Base-by-base conservation (phyloP, 2,797 vertebrate genomes). In the Eulemur mongoz region DNA sequence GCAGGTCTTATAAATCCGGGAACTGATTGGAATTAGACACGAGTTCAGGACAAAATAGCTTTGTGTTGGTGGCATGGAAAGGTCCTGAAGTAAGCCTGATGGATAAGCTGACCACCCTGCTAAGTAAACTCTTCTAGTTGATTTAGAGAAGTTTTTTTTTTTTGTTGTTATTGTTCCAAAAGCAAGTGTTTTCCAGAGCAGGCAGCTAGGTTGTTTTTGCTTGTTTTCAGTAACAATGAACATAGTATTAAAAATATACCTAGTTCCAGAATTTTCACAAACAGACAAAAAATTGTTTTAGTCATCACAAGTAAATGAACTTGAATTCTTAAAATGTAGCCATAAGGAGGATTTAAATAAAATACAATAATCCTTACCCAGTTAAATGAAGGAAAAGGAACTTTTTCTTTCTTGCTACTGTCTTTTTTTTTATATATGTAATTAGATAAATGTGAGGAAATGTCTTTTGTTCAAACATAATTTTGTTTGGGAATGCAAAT, bases 401-500 rank as follows among this genome's bases (percentile, higher is more conserved):
- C 2, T 75, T 45, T 87, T 15, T 94, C 18, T 70, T 92, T 22
- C 38, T 85, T 76, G 38, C 15, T 85, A 20, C 20, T 95, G 7
- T 88, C 35, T 61, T 18, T 90, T 75, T 75, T 85, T 63, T 85
- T 69, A 80, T 85, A 57, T 30, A 18, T 69, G 40, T 45, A 93
- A 65, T 57, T 75, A 90, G 25, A 84, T 69, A 54, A 89, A 76
- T 89, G 10, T 25, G 15, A 18, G 63, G 40, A 92, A 92, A 88
- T 73, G 25, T 85, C 22, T 87, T 78, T 89, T 81, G 12, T 78
- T 93, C 72, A 84, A 92, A 93, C 13, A 52, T 67, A 90, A 83
- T 78, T 89, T 52, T 85, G 15, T 85, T 95, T 92, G 83, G 17
- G 35, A 79, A 85, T 93, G 14, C 12, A 89, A 95, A 94, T 90